Evolutionary conservation across 2,113 vertebrate species (phyloP).

Genomic region (Fukomys damarensis): DNA sequence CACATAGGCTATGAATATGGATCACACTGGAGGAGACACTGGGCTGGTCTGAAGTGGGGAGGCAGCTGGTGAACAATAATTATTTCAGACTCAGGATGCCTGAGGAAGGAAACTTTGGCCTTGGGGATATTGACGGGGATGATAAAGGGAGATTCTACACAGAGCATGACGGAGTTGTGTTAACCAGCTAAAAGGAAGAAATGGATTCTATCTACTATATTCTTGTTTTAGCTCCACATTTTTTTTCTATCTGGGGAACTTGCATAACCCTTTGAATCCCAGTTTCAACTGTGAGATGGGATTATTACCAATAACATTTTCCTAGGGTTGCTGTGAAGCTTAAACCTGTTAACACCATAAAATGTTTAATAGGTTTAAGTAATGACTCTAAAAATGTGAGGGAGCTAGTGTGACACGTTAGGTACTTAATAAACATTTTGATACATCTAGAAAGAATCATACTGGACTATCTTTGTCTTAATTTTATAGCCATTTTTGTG

Average conservation of each 20-base stretch:
- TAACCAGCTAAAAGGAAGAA: neutral
- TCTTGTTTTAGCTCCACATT: neutral
- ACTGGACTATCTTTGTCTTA: neutral
- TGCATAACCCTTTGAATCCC: neutral
- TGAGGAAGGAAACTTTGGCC: neutral
- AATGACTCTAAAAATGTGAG: neutral
- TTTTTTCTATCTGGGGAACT: neutral
- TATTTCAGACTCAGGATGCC: neutral
- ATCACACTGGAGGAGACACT: neutral
- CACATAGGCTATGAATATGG: neutral
- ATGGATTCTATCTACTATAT: neutral
- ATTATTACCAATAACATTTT: slow-evolving; percentile 26
- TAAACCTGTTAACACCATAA: neutral
- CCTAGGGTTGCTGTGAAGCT: neutral
- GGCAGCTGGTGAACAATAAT: neutral
- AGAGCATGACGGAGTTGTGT: neutral
- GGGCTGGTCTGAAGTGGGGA: neutral
- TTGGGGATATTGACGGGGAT: neutral
- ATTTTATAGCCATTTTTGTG: slow-evolving; percentile 22
- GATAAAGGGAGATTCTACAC: neutral
- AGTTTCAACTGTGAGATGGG: neutral
- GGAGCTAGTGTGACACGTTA: neutral
- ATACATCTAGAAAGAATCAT: neutral
- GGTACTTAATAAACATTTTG: neutral
- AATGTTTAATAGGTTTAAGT: slow-evolving; percentile 26